Conservation (phyloP, 2,797 vertebrate genomes). For the Neosalanx taihuensis region DNA sequence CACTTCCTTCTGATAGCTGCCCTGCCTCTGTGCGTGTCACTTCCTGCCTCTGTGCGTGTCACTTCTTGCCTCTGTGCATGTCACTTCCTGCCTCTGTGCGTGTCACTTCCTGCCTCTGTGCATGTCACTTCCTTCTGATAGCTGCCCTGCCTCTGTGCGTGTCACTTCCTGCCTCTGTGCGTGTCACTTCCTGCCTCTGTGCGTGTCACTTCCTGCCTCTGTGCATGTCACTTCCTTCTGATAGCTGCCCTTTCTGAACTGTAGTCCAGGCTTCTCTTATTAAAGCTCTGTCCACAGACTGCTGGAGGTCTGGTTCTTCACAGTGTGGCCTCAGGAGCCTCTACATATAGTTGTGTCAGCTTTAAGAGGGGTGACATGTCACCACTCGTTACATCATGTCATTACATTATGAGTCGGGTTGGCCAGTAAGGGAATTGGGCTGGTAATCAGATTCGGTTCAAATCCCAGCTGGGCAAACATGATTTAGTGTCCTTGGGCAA, state of each 20-base stretch:
- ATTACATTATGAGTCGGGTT: no score
- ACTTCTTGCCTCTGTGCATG: background rate
- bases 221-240: background rate
- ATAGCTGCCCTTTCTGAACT: constrained; percentile 1
- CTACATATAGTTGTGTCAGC: constrained; percentile 80
- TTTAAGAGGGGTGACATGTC: constrained; percentile 78
- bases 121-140: no score
- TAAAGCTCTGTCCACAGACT: constrained; percentile 48
- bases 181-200: no score
- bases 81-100: no score
- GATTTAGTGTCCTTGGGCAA: no score
- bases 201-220: constrained; percentile 5
- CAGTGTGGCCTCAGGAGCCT: constrained; percentile 72
- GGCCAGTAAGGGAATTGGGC: no score
- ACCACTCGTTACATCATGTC: background rate
- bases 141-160: no score
- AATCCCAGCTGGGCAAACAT: no score
- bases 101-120: no score
- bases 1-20: background rate
- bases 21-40: background rate
- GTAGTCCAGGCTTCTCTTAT: background rate
- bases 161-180: no score
- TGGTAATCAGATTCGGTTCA: no score
- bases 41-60: background rate
- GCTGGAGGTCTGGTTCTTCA: constrained; percentile 73